Base-by-base conservation (phyloP, 2,113 vertebrate genomes). In the Tragelaphus imberbis region DNA sequence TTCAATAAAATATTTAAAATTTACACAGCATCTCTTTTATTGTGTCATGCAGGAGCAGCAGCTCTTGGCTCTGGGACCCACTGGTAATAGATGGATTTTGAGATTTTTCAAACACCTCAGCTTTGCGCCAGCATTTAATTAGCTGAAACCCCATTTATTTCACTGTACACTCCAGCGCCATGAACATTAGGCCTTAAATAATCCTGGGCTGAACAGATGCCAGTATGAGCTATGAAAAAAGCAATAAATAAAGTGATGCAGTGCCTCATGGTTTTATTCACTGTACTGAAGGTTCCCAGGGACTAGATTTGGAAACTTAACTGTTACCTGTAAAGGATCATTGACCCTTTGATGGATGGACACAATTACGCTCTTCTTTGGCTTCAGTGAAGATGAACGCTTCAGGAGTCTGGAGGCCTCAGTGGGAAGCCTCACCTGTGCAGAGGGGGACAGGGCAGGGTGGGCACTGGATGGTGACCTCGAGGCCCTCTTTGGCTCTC, bases 1-100 rank as follows among this genome's bases (percentile, higher is more conserved):
- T 97, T 95, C 87, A 97, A 96, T 96, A 96, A 97, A 97, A 98
- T 96, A 96, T 90, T 96, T 88, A 94, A 96, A 92, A 94, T 97
- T 21, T 12, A 91, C 12, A 94, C 93, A 94, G 91, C 88, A 1
- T 95, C 6, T 97, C 93, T 95, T 98, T 98, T 97, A 97, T 97
- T 89, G 21, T 30, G 15, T 86, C 81, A 82, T 81, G 40, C 82
- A 53, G 91, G 6, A 79, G 97, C 75, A 87, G 40, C 6, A 80
- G 95, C 75, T 97, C 84, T n/a, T 93, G 87, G 95, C 27, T 75
- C 94, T 27, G 88, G 61, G 49, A 90, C 40, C 82, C 68, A 19
- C 75, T 86, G 44, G 88, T 65, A 82, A 28, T 86, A 94, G 94
- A 97, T 97, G 95, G 93, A 95, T 95, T 97, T 93, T 97, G 94